phyloP scores from a whole-genome alignment of 2,113 vertebrate genomes.

The Pterocles burchelli region DNA sequence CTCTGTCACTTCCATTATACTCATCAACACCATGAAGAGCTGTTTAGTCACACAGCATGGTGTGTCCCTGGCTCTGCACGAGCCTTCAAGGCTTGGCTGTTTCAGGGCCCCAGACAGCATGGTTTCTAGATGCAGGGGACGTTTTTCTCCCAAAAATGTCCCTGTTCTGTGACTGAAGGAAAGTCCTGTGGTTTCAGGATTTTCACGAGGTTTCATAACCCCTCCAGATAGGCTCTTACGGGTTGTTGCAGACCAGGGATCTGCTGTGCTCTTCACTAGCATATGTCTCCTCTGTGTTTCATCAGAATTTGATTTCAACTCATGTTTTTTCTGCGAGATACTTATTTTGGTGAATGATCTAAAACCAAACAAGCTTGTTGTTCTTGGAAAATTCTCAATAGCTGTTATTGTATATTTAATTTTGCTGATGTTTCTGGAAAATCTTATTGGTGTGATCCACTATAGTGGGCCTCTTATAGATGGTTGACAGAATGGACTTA shows the following conservation, averaged over 20 bases:
- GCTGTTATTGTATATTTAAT: neutral
- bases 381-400: neutral
- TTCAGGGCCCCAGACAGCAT: neutral
- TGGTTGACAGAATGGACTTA: neutral
- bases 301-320: neutral
- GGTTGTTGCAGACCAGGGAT: neutral
- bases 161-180: neutral
- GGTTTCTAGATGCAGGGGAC: neutral
- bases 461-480: neutral
- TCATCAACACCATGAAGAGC: accelerated
- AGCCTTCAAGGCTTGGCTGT: neutral
- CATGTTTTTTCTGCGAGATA: neutral
- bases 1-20: accelerated
- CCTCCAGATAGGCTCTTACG: neutral
- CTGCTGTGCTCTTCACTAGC: neutral
- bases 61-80: neutral
- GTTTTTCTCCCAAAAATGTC: neutral
- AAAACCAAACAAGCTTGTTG: neutral
- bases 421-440: neutral
- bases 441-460: neutral
- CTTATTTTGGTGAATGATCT: neutral
- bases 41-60: accelerated
- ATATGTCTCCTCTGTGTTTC: neutral
- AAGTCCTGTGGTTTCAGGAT: neutral
- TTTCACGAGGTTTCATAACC: neutral